These are phyloP conservation scores for Microchrysa polita DNA, from an alignment of 2,888 invertebrate species.

Conservation along the genomic window DNA sequence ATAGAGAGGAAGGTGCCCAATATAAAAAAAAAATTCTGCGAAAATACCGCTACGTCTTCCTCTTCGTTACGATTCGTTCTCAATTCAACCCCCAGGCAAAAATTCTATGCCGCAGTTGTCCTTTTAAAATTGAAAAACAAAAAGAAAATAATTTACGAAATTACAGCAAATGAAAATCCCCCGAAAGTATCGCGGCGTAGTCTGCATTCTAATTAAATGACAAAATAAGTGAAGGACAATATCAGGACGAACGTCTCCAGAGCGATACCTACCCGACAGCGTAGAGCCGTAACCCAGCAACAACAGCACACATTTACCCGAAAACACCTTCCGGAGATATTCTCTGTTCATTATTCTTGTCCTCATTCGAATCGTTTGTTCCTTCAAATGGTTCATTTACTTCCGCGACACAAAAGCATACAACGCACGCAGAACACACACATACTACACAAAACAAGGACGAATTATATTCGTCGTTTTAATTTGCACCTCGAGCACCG, in stretches of 20 bases:
- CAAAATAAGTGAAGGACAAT: conserved; percentile 11
- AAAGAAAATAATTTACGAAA: too few species aligned
- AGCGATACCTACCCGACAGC: background rate
- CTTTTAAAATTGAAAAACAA: too few species aligned
- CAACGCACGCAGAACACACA: too few species aligned
- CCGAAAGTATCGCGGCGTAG: too few species aligned
- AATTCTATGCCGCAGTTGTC: too few species aligned
- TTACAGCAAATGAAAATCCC: background rate
- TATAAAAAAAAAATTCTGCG: too few species aligned
- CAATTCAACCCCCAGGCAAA: too few species aligned
- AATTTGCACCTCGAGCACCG: conserved; percentile 41
- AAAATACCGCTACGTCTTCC: too few species aligned
- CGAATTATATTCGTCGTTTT: conserved; percentile 23
- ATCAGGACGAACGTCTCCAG: conserved; percentile 1
- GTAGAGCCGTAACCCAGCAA: too few species aligned
- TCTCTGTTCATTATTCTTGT: conserved; percentile 3
- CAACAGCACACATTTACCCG: background rate
- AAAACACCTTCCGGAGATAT: background rate
- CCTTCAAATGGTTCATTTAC: conserved; percentile 30
- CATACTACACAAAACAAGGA: background rate
- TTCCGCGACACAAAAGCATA: conserved; percentile 9
- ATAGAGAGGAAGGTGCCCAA: too few species aligned
- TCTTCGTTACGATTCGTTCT: too few species aligned
- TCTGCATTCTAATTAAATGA: conserved; percentile 27
- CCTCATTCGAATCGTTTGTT: background rate